Conservation (phyloP, 35 echinoderm and acorn worm genomes). For the Lytechinus variegatus region DNA sequence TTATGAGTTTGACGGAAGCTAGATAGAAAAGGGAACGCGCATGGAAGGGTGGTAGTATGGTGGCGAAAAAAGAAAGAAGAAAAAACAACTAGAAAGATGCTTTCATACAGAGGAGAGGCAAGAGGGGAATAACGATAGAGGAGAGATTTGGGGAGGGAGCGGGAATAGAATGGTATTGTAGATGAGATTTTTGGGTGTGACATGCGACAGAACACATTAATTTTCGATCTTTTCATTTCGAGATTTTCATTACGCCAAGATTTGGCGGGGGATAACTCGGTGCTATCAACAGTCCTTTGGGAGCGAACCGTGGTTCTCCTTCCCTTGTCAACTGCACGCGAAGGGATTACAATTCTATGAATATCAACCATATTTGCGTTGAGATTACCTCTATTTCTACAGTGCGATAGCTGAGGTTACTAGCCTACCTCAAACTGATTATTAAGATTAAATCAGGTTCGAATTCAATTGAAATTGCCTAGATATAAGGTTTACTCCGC, state of each 20-base stretch:
- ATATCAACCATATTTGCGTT: constrained; percentile 40
- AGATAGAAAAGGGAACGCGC: too few species aligned
- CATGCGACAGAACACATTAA: constrained; percentile 28
- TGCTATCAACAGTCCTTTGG: background rate
- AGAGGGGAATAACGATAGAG: background rate
- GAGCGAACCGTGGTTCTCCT: background rate
- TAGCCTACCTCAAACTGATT: constrained; percentile 14
- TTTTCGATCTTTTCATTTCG: constrained; percentile 37
- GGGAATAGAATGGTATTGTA: background rate
- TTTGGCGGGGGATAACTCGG: background rate
- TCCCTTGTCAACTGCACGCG: background rate
- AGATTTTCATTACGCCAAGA: constrained; percentile 20
- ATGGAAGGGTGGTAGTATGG: too few species aligned
- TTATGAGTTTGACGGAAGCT: too few species aligned
- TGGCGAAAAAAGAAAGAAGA: too few species aligned
- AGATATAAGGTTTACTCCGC: constrained; percentile 1
- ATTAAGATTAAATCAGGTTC: constrained; percentile 40
- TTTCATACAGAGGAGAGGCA: background rate
- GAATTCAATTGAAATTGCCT: constrained; percentile 41
- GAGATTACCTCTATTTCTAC: background rate
- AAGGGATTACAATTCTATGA: constrained; percentile 28
- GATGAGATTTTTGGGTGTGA: background rate
- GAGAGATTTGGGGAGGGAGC: background rate
- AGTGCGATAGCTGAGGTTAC: background rate
- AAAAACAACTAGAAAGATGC: too few species aligned